Evolutionary conservation across 2,888 invertebrate species (phyloP), one percentile per base, ranked within the genome.

Genomic region (Fabriciana adippe): DNA sequence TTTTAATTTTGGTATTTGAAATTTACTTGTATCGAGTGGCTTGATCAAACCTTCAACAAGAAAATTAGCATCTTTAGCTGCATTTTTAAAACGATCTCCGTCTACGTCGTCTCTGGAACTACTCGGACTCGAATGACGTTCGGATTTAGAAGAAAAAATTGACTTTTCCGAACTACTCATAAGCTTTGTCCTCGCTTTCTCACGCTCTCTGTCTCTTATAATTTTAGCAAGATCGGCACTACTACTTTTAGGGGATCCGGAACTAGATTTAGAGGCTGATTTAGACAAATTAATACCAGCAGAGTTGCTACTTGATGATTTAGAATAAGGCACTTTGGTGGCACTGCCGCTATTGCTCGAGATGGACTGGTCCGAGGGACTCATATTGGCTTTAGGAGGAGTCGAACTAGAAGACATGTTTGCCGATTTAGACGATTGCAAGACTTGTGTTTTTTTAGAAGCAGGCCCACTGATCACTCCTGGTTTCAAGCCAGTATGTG

Each of bases 391-490:
- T 82, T 92, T 92, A 26, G 90, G 90, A n/a, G 91, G 90, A 1
- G 90, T 90, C n/a, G 89, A 86, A 41, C 86, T 84, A 1, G 89
- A 81, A 2, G 87, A 84, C 51, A 82, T 68, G 59, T 75, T 83
- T 18, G 89, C 82, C 0, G 92, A 88, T 75, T 93, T 93, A 16
- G 93, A 90, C 0, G 93, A 92, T 74, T 94, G 94, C 77, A 93
- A 89, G 61, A 93, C 95, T 76, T 95, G 95, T 26, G 96, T 95
- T 83, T 96, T 97, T 81, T 96, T 96, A 0, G 97, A 97, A 4
- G 97, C 97, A 0, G 97, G 97, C 0, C 97, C 97, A 76, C 97
- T 96, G 76, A 95, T 96, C 0, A 97, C 97, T 0, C 97, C 97
- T 0, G 97, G 97, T 81, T 97, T 97, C 0, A 96, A 88, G 0